Conservation (phyloP, 92 coral and sea anemone species). For the Palythoa grandiflora region DNA sequence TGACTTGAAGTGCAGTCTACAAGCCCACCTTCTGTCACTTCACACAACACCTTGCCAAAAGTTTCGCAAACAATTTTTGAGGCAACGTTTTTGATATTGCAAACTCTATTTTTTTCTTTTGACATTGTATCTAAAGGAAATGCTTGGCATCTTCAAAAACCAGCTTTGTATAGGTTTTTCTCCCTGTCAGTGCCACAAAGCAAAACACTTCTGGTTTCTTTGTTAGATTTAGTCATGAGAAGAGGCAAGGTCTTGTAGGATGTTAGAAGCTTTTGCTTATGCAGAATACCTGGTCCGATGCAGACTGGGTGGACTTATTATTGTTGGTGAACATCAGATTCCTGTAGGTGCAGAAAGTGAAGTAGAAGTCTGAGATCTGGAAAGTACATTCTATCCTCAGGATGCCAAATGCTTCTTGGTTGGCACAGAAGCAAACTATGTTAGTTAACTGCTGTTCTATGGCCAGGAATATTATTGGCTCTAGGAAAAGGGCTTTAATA, state of each 20-base stretch:
- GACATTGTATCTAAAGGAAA: slow-evolving; percentile 36
- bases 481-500: slow-evolving; percentile 39
- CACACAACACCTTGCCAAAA: slow-evolving; percentile 53
- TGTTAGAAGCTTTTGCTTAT: slow-evolving; percentile 55
- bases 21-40: slow-evolving; percentile 51
- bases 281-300: slow-evolving; percentile 48
- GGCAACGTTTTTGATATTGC: slow-evolving; percentile 50
- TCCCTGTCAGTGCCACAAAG: slow-evolving; percentile 61
- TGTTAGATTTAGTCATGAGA: slow-evolving; percentile 31
- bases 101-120: slow-evolving; percentile 13
- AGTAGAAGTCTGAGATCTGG: slow-evolving; percentile 46
- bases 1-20: slow-evolving; percentile 57
- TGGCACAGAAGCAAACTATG: slow-evolving; percentile 67
- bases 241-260: slow-evolving; percentile 48
- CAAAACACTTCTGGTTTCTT: slow-evolving; percentile 43
- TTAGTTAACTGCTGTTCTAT: slow-evolving; percentile 62
- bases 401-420: slow-evolving; percentile 54
- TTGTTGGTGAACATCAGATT: slow-evolving; percentile 45
- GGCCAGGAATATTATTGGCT: slow-evolving; percentile 64
- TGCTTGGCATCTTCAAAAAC: slow-evolving; percentile 57
- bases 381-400: slow-evolving; percentile 67
- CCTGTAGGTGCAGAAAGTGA: slow-evolving; percentile 53
- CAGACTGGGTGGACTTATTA: slow-evolving; percentile 53
- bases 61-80: slow-evolving; percentile 27
- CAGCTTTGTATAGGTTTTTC: slow-evolving; percentile 43